Base-by-base conservation (phyloP, 2,113 vertebrate species). In the Paraplagusia blochii region DNA sequence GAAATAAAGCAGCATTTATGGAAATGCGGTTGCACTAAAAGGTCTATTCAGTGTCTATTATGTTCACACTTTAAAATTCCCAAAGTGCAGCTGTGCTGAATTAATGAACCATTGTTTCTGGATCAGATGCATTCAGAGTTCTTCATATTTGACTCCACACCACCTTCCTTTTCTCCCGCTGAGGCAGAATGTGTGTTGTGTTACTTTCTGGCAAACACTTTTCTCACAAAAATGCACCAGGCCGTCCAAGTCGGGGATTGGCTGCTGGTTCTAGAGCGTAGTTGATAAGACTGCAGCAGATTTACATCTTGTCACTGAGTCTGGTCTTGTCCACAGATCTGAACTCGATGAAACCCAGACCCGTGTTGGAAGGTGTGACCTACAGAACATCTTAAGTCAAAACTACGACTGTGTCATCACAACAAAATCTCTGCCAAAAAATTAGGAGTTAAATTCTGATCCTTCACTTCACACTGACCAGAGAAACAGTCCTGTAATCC, bases 231-330 rank as follows among this genome's bases (percentile, higher is more conserved):
- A 69, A 73, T 76, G 65, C 72, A 43, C 7, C 2, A 4, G 45
- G 59, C 69, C 62, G 66, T 84, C 72, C 74, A 80, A 70, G 70
- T 72, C 58, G 45, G 63, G 74, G 74, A 64, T 47, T 62, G 58
- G 64, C 19, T 36, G 48, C 60, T 71, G 29, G 12, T 29, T 70
- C 22, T 29, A 29, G 22, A 29, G 22, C 22, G 22, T 4, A 6
- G 22, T 29, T 36, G 59, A 66, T 66, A 70, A 57, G 70, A 29
- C 51, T 15, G 35, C 52, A 67, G 73, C 48, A 13, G 62, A 62
- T 63, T 73, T 36, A 53, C 63, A 66, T 69, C 51, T 22, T 66
- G 66, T 51, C 38, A 7, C 36, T 45, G n/a, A 35, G 56, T 57
- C 61, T 64, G 49, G 58, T 34, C 16, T 62, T 51, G 12, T 42